Percentiles rank a stretch among this genome's conserved stretches.
phyloP scores from a whole-genome alignment of 2,797 vertebrate species.

The Rhynchotus rufescens region DNA sequence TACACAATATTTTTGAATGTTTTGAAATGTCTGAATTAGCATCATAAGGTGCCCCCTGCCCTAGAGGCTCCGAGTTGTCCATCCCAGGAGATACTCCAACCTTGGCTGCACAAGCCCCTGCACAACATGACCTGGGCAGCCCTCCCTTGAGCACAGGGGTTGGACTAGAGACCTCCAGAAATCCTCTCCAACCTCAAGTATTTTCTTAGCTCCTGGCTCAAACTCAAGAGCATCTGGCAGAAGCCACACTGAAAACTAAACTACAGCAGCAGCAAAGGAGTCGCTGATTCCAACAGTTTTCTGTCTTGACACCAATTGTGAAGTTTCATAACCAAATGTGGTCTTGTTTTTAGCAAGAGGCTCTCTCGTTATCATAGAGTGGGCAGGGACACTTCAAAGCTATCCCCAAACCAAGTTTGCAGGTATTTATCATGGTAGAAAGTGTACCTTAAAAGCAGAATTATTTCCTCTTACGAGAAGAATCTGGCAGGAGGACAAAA shows the following conservation, averaged over 20 bases:
- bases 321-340: background rate
- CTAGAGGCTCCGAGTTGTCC: background rate
- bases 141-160: background rate
- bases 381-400: background rate
- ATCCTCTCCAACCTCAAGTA: background rate
- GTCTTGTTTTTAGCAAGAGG: background rate
- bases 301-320: background rate
- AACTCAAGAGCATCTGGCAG: background rate
- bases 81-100: background rate
- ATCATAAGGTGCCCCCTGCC: background rate
- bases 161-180: background rate
- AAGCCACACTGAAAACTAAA: background rate
- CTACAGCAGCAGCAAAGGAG: background rate
- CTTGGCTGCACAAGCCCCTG: background rate
- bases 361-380: background rate
- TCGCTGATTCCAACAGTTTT: accelerated
- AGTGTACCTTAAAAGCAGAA: background rate
- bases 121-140: background rate
- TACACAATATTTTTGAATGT: too few species aligned
- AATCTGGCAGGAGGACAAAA: background rate
- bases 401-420: background rate
- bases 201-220: background rate
- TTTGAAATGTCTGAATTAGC: background rate
- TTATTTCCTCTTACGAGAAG: background rate
- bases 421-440: background rate